phyloP scores from a whole-genome alignment of 2,888 invertebrate genomes.

The Pemphredon lugubris region DNA sequence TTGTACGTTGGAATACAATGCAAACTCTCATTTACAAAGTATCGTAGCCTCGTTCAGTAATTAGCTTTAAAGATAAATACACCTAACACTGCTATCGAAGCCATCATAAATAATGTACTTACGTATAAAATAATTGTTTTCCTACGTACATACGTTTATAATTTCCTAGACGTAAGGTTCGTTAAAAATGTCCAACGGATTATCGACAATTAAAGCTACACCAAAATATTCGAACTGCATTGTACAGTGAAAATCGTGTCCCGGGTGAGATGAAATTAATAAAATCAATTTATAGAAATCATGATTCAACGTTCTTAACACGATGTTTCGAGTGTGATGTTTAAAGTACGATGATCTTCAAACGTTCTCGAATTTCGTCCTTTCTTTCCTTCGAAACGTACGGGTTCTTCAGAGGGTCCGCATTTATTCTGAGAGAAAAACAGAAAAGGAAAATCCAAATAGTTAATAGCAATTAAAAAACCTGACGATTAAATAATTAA shows the following conservation, averaged over 20 bases:
- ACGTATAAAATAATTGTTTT: too few species aligned
- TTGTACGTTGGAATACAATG: neutral
- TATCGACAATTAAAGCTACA: too few species aligned
- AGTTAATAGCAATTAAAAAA: neutral
- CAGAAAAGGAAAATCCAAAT: conserved; percentile 12
- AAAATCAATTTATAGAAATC: too few species aligned
- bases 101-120: neutral
- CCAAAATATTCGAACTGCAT: too few species aligned
- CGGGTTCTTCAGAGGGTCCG: conserved; percentile 91
- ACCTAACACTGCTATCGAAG: neutral
- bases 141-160: too few species aligned
- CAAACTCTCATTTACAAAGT: neutral
- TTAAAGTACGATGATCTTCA: conserved; percentile 73
- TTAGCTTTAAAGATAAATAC: neutral
- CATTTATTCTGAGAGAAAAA: conserved; percentile 85
- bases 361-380: conserved; percentile 79
- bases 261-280: too few species aligned
- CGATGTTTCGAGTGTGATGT: neutral
- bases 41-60: neutral
- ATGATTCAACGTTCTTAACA: too few species aligned
- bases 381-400: conserved; percentile 89
- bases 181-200: too few species aligned
- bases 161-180: too few species aligned
- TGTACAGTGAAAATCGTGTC: too few species aligned
- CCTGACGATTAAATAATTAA: neutral